Percentiles rank a stretch among this genome's conserved stretches.
Evolutionary conservation across 2,888 invertebrate species (phyloP).

Genomic region (Azorinus chamasolen): DNA sequence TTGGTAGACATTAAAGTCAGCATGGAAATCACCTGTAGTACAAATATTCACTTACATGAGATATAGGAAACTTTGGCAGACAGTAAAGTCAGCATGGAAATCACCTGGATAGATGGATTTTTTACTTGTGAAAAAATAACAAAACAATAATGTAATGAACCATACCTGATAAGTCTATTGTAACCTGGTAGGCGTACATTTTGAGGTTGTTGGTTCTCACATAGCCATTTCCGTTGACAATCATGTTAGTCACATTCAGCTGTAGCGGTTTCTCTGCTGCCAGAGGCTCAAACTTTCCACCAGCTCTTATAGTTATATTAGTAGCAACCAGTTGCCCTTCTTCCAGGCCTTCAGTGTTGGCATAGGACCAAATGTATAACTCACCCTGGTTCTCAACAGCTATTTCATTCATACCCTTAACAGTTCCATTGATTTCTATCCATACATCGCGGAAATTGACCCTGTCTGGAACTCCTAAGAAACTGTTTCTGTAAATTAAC

Average conservation of each 20-base stretch:
- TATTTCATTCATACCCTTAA: constrained; percentile 70
- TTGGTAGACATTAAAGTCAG: too few species aligned
- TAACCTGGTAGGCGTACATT: constrained; percentile 70
- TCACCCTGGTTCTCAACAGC: constrained; percentile 73
- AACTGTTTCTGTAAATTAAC: constrained; percentile 56
- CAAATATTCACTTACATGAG: too few species aligned
- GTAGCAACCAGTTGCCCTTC: constrained; percentile 63
- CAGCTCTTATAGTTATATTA: constrained; percentile 75
- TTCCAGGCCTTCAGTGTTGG: constrained; percentile 61
- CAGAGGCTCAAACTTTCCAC: constrained; percentile 74
- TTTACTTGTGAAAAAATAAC: too few species aligned
- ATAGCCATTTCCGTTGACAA: constrained; percentile 75
- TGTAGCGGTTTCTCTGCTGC: constrained; percentile 63
- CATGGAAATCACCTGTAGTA: too few species aligned
- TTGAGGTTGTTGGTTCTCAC: constrained; percentile 71
- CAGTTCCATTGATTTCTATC: constrained; percentile 75
- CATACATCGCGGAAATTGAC: constrained; percentile 74
- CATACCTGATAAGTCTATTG: constrained; percentile 77
- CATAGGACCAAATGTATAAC: constrained; percentile 76
- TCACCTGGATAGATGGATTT: too few species aligned
- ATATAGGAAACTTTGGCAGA: too few species aligned
- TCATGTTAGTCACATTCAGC: constrained; percentile 52
- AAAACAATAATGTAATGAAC: too few species aligned
- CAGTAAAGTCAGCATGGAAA: too few species aligned
- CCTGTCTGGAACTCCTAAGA: constrained; percentile 66